Percentiles rank a stretch among this genome's conserved stretches.
phyloP scores from a whole-genome alignment of 2,888 invertebrate species.

The Hecatera dysodea region DNA sequence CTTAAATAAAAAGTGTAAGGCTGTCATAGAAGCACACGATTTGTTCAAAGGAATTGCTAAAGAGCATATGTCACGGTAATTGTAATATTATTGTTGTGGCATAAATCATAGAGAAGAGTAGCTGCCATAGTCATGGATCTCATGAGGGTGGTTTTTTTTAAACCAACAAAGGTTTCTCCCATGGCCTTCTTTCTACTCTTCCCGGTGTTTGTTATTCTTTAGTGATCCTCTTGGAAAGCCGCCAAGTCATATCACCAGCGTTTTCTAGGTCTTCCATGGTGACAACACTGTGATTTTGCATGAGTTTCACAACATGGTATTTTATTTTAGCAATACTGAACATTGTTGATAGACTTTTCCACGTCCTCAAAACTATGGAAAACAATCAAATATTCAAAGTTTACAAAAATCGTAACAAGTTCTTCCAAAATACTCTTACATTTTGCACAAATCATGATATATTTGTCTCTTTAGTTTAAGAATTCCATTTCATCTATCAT shows the following conservation, averaged over 20 bases:
- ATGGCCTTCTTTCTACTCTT: neutral
- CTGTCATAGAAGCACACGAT: conserved; percentile 71
- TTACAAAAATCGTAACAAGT: neutral
- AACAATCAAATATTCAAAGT: no score
- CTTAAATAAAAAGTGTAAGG: conserved; percentile 68
- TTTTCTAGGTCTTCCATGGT: neutral
- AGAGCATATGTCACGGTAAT: conserved; percentile 78
- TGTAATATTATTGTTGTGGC: neutral
- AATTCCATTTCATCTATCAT: neutral
- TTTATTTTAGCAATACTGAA: neutral
- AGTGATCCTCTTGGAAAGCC: neutral
- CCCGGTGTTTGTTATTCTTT: neutral
- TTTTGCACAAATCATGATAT: no score
- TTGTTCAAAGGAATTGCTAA: conserved; percentile 72
- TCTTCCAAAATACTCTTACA: no score
- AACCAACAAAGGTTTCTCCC: neutral
- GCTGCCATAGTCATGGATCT: no score
- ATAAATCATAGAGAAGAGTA: neutral
- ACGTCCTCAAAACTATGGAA: neutral
- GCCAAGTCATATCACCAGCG: neutral
- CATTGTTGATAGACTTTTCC: neutral
- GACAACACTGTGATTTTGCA: no score
- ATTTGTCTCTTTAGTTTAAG: neutral
- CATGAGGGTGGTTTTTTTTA: neutral
- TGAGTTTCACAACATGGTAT: neutral